Evolutionary conservation across 2,888 invertebrate genomes (phyloP), one percentile per base, ranked within the genome.

Genomic region (Malthinus seriepunctatus): DNA sequence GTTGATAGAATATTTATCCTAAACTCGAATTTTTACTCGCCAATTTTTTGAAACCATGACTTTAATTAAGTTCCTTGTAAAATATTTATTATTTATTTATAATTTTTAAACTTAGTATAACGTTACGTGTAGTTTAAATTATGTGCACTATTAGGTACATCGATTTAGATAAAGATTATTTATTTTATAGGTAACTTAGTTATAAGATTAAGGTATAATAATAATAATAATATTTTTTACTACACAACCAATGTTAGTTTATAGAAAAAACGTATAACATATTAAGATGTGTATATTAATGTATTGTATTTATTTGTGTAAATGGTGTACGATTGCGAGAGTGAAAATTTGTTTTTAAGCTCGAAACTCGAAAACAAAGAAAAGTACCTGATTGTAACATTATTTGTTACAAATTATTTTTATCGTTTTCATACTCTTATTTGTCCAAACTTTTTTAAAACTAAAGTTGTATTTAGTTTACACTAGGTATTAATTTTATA

Each of bases 321-420:
- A 51, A 49, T 51, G 51, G n/a, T 38, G 62, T 51, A 34, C 49
- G 42, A 23, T 11, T 56, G 56, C 56, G 56, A 56, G 60, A 38
- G 60, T 53, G 60, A 49, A 39, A 52, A 56, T 56, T 56, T 60
- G 56, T 56, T 52, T 56, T 52, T 44, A 38, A 15, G 23, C 23
- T 42, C 15, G n/a, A 48, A 31, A 44, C 52, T 48, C 56, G 5
- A 23, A 23, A 53, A 62, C 54, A 50, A 56, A 57, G 51, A 45
- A 61, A 42, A 42, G 68, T 68, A 68, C 68, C 68, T 68, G 68
- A 68, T 63, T 68, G 61, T 64, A 63, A 64, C 60, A 32, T 42
- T 42, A 49, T 32, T 56, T 44, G 57, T 59, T 54, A 49, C 51
- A 62, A 49, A 33, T 50, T 56, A 62, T 51, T 56, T 59, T 52